These are phyloP conservation scores for Spisula solida DNA, from an alignment of 2,888 invertebrate genomes.

Conservation along the genomic window DNA sequence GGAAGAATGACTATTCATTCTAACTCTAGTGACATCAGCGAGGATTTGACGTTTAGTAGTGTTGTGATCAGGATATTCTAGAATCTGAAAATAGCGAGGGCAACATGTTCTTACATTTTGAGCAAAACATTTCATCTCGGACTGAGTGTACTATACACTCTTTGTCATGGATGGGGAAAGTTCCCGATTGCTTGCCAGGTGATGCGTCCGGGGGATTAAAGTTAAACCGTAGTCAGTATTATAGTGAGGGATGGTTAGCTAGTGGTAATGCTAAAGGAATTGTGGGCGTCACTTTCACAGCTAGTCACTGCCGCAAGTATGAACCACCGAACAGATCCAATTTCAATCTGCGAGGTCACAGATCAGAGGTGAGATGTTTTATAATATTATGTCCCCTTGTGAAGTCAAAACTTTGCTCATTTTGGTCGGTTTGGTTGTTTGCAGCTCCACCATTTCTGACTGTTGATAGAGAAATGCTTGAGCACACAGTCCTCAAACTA, in stretches of 20 bases:
- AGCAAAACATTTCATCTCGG: constrained; percentile 96
- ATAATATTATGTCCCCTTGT: no score
- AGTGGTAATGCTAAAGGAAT: constrained; percentile 96
- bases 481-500: no score
- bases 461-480: no score
- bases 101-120: constrained; percentile 97
- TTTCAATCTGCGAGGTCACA: constrained; percentile 98
- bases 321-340: constrained; percentile 95
- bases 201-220: constrained; percentile 95
- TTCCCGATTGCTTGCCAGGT: constrained; percentile 97
- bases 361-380: constrained; percentile 93
- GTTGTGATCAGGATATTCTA: constrained; percentile 22
- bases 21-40: not conserved
- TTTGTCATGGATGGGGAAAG: constrained; percentile 99
- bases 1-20: constrained; percentile 3
- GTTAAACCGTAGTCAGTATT: constrained; percentile 97
- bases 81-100: no score
- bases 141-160: constrained; percentile 98
- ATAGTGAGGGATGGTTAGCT: constrained; percentile 99
- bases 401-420: no score
- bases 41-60: not conserved
- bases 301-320: constrained; percentile 95
- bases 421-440: no score
- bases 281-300: constrained; percentile 98
- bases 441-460: no score